Evolutionary conservation across 1,140 invertebrate species (phyloP).

Genomic region (Plutomurus gul): DNA sequence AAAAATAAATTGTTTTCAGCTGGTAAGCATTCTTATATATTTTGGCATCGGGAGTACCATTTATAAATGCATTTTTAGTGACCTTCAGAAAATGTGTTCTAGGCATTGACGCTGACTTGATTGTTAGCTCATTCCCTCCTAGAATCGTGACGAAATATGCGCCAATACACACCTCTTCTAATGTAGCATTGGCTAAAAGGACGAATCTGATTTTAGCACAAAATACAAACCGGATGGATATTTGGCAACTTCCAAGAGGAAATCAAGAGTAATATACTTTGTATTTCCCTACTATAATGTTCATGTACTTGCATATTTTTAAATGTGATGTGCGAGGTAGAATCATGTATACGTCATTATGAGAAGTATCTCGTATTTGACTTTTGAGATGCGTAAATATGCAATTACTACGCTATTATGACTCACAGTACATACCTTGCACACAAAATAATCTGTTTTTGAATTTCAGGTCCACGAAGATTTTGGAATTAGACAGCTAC

Average conservation of each 20-base stretch:
- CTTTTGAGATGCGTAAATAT: too few relatives aligned
- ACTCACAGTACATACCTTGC: too few relatives aligned
- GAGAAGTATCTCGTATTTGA: too few relatives aligned
- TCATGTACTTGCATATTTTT: slow-evolving; percentile 18
- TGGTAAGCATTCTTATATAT: slow-evolving; percentile 59
- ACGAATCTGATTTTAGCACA: slow-evolving; percentile 25
- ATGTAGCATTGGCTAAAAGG: not conserved
- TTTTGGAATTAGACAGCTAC: slow-evolving; percentile 41
- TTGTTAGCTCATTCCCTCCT: slow-evolving; percentile 46
- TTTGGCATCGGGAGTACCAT: not conserved
- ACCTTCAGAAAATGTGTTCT: not conserved
- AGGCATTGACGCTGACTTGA: slow-evolving; percentile 49
- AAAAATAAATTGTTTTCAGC: slow-evolving; percentile 71
- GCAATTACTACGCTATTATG: too few relatives aligned
- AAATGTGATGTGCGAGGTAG: too few relatives aligned
- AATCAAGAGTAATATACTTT: slow-evolving; percentile 46
- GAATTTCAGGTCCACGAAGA: slow-evolving; percentile 37
- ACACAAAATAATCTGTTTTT: too few relatives aligned
- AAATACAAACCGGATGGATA: slow-evolving; percentile 23
- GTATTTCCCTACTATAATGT: not conserved
- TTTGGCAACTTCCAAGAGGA: slow-evolving; percentile 47
- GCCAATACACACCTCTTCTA: slow-evolving; percentile 10
- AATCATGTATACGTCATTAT: too few relatives aligned
- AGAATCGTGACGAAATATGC: slow-evolving; percentile 50
- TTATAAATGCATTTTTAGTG: not conserved